Evolutionary conservation across 2,113 vertebrate species (phyloP), one percentile per base, ranked within the genome.

Genomic region (Ancistrus triradiatus): DNA sequence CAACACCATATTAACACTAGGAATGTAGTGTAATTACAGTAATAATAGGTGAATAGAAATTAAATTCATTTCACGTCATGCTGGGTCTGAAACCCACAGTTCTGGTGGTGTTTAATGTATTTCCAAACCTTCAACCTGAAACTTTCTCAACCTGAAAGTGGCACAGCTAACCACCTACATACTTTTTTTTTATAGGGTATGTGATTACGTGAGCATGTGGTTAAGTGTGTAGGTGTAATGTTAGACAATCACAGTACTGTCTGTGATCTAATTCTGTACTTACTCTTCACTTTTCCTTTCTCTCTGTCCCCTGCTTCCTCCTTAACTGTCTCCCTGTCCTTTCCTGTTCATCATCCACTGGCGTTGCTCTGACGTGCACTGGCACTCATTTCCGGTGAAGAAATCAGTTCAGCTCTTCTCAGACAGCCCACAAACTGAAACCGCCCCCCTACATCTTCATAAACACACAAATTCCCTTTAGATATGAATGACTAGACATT

Each of bases 351-450:
- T 15, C 13, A 21, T 53, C 24, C 48, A 17, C 8, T 46, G 27
- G 8, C 14, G 15, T 6, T 13, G 35, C 17, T 14, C 38, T 33
- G 49, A 44, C 10, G 7, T 9, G 17, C 62, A 15, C 18, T 81
- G 49, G 75, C 71, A 24, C 24, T 58, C 10, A 35, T 63, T 82
- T 55, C 74, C 33, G 71, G 50, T 63, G 24, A 68, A 51, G 9
- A 33, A 57, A 48, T 61, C 56, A 56, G 33, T 40, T 6, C 33
- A 42, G n/a, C 21, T n/a, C 50, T 24, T 15, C 28, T 14, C 46
- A 63, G 27, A 52, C 14, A 18, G 15, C 21, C 28, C 51, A 48
- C 43, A 40, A 42, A 66, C 22, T 58, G 53, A 66, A 66, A 66
- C 42, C 48, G 46, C 27, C 19, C n/a, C 13, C 38, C 14, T 25